These are phyloP conservation scores for Gambusia affinis DNA, from an alignment of 2,113 vertebrate genomes.

Conservation along the genomic window DNA sequence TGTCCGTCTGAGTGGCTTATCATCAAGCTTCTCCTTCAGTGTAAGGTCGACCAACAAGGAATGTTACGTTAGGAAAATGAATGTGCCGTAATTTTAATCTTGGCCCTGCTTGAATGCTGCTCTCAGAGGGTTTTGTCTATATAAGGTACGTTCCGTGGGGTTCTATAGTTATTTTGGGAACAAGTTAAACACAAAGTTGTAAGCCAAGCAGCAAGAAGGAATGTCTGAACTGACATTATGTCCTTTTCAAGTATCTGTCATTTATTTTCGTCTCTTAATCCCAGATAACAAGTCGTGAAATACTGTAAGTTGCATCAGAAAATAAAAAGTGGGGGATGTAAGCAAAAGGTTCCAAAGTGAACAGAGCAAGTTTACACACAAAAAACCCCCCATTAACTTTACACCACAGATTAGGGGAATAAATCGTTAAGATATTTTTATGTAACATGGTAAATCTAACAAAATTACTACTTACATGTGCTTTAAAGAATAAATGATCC, in stretches of 20 bases:
- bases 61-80: constrained; percentile 19
- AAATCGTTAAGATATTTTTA: too few species aligned
- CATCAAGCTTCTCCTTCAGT: constrained; percentile 13
- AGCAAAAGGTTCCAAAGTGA: too few species aligned
- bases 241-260: background rate
- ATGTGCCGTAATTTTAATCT: constrained; percentile 27
- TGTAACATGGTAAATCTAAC: too few species aligned
- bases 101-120: constrained; percentile 26
- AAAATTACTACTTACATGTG: too few species aligned
- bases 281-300: background rate
- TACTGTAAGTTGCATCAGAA: background rate
- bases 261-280: background rate
- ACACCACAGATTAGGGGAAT: too few species aligned
- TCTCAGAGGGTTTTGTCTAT: constrained; percentile 52
- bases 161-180: constrained; percentile 45
- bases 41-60: constrained; percentile 8
- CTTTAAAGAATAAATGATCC: too few species aligned
- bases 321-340: background rate
- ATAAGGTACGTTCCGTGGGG: constrained; percentile 48
- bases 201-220: background rate
- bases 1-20: background rate
- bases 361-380: too few species aligned
- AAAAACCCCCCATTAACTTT: too few species aligned
- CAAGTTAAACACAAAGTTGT: constrained; percentile 67
- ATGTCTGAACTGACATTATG: background rate